Conservation (phyloP, 2,113 vertebrate species). For the crab-eating macaque (Macaca fascicularis) region DNA sequence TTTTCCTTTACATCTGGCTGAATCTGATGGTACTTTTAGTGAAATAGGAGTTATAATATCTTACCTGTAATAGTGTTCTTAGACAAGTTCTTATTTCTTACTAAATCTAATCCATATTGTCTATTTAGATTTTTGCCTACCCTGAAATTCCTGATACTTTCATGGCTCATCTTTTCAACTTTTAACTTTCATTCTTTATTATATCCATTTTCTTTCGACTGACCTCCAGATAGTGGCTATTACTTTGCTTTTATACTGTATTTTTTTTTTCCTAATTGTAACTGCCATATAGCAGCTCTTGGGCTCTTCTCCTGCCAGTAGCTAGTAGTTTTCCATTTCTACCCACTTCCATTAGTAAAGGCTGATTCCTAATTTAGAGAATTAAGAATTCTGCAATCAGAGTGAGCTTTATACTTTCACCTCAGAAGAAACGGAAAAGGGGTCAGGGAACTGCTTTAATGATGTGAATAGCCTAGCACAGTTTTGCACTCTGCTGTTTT, state of each 20-base stretch:
- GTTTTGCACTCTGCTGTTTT: background rate
- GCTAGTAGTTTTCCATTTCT: background rate
- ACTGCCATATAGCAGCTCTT: background rate
- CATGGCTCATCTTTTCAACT: background rate
- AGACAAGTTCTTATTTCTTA: background rate
- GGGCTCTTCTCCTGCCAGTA: background rate
- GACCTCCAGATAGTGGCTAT: background rate
- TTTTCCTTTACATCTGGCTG: background rate
- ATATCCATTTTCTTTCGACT: background rate
- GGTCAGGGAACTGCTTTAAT: background rate
- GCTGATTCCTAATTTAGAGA: slow-evolving; percentile 35
- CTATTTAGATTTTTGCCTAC: background rate
- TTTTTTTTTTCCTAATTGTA: background rate
- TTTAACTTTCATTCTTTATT: background rate
- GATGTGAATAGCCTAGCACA: slow-evolving; percentile 8
- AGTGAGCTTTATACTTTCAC: background rate
- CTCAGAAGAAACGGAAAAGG: background rate
- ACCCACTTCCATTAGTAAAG: slow-evolving; percentile 33
- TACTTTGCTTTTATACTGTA: background rate
- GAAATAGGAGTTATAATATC: background rate
- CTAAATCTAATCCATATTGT: background rate
- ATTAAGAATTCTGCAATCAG: slow-evolving; percentile 31
- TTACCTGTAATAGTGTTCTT: background rate
- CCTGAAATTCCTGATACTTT: background rate
- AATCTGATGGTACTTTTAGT: background rate